phyloP scores from a whole-genome alignment of 2,797 vertebrate species.

The Thaleichthys pacificus region DNA sequence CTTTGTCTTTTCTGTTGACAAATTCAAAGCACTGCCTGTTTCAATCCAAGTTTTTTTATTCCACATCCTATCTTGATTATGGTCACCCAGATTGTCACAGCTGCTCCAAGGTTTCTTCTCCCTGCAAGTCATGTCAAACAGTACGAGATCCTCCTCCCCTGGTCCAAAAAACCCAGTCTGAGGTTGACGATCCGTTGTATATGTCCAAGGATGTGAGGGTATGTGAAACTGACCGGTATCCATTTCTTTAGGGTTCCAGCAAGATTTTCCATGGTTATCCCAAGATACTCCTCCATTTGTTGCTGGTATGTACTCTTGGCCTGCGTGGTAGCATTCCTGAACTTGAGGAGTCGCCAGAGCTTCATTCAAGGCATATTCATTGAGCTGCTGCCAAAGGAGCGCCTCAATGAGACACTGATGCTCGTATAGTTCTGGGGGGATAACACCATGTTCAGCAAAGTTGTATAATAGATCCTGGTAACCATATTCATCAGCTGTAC shows the following conservation, averaged over 20 bases:
- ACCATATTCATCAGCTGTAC: constrained; percentile 73
- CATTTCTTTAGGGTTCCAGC: constrained; percentile 66
- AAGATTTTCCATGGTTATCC: constrained; percentile 37
- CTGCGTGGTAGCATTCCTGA: constrained; percentile 43
- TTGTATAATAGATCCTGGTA: constrained; percentile 78
- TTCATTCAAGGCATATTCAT: constrained; percentile 75
- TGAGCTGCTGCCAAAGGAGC: constrained; percentile 80
- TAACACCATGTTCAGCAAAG: constrained; percentile 75
- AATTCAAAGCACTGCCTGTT: constrained; percentile 73
- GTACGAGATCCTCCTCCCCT: constrained; percentile 64
- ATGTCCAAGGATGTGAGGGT: constrained; percentile 75
- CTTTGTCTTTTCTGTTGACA: constrained; percentile 80
- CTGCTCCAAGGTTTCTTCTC: constrained; percentile 67
- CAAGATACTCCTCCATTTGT: constrained; percentile 33
- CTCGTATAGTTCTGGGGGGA: constrained; percentile 76
- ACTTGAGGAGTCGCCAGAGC: constrained; percentile 57
- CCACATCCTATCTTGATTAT: constrained; percentile 30
- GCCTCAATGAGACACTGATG: constrained; percentile 79
- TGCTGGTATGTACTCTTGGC: constrained; percentile 39
- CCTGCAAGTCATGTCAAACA: constrained; percentile 78
- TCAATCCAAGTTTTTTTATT: constrained; percentile 70
- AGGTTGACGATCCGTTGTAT: constrained; percentile 51
- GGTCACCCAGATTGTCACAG: constrained; percentile 66
- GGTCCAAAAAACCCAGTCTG: constrained; percentile 64
- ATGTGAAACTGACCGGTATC: constrained; percentile 68